Evolutionary conservation across 2,113 vertebrate genomes (phyloP).

Genomic region (Protobothrops mucrosquamatus): DNA sequence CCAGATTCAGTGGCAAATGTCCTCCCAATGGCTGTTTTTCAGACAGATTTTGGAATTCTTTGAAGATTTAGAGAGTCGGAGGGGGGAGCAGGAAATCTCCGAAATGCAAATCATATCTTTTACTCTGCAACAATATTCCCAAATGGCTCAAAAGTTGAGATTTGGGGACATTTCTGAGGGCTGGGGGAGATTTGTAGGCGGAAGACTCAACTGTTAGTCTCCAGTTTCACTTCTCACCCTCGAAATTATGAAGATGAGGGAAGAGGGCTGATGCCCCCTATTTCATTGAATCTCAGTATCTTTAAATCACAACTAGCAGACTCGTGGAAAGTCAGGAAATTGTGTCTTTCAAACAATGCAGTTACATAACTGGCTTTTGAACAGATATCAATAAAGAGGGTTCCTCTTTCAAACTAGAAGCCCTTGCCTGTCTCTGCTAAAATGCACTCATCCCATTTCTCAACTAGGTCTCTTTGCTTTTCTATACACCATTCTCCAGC

Average conservation of each 20-base stretch:
- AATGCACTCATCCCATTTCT: background rate
- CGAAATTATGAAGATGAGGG: background rate
- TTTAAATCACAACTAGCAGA: background rate
- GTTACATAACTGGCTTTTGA: background rate
- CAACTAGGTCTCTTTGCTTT: background rate
- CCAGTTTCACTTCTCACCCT: background rate
- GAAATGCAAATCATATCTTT: background rate
- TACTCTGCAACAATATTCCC: background rate
- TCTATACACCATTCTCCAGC: background rate
- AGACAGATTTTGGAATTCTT: background rate
- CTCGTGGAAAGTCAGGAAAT: background rate
- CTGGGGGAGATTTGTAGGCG: background rate
- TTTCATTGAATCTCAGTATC: background rate
- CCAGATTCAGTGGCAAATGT: background rate
- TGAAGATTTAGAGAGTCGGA: background rate
- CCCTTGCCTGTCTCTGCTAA: background rate
- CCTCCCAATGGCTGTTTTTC: background rate
- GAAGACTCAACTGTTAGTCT: background rate
- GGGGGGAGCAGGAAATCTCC: background rate
- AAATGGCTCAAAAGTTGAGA: background rate
- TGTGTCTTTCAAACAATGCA: background rate
- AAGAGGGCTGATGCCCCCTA: background rate
- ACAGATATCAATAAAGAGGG: background rate
- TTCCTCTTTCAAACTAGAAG: background rate
- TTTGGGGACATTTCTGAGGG: background rate